Base-by-base conservation (phyloP, 2,113 vertebrate genomes). In the Pogonocichla stellata region DNA sequence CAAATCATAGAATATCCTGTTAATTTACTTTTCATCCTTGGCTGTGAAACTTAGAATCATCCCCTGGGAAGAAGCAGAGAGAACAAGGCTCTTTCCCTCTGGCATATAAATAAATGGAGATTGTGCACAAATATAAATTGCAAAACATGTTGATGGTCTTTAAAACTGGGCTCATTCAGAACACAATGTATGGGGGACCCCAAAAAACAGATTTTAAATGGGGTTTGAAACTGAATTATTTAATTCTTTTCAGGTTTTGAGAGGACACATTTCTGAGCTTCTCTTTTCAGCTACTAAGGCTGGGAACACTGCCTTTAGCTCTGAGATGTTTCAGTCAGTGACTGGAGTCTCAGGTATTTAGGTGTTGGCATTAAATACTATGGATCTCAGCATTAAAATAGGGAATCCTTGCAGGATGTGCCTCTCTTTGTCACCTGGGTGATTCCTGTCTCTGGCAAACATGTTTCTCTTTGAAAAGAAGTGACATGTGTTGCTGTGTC, bases 21-120 rank as follows among this genome's bases (percentile, higher is more conserved):
- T 95, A 90, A 88, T 88, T 92, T 91, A 61, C 66, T 95, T 90
- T 85, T 95, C 58, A 61, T 93, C 84, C 45, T 91, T 92, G 33
- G 9, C 80, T 86, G 53, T 75, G 72, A 93, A 95, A 86, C 57
- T 71, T 82, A 48, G 53, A 94, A 72, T 94, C 65, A 60, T 75
- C 53, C 53, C 47, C 31, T 24, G 60, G 28, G 65, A 94, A 80
- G 51, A 83, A 83, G 40, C 13, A 65, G 48, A 69, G 64, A 65
- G 36, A 90, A 50, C 31, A 77, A 72, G 54, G 16, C n/a, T 51
- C 15, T 73, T 22, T 71, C 31, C 40, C 51, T 88, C 34, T 64
- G 85, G 40, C 38, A 36, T 53, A 38, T 5, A 3, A 56, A 50
- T 42, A 61, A 36, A 64, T 56, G 25, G 43, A 90, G 67, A 56